Base-by-base conservation (phyloP, 2,797 vertebrate genomes). In the Champsocephalus esox region DNA sequence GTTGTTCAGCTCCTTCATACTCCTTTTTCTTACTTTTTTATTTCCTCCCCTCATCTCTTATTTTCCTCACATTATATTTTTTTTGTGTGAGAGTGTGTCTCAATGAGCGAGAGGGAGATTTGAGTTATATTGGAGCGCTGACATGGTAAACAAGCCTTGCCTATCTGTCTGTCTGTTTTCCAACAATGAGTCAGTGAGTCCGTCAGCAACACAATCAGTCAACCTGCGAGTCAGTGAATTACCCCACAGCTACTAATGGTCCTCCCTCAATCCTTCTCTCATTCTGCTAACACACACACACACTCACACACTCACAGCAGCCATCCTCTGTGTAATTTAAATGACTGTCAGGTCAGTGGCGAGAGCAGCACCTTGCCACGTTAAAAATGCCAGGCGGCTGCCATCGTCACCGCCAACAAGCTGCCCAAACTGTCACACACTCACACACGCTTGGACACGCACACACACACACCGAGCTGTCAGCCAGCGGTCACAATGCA, bases 301-400 rank as follows among this genome's bases (percentile, higher is more conserved):
- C 66, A 76, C 57, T 58, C 76, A 59, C 62, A 70, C 79, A 76
- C 78, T 67, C 72, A 77, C 34, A 76, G 84, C 77, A 91, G 81
- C 86, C 88, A 79, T 87, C 88, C 91, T 89, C 89, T 91, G 86
- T 93, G 93, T 95, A 94, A 95, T 97, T 98, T 98, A 98, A 98
- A 98, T 98, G 98, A 99, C 97, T 98, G 98, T 98, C 98, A 99
- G 97, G 97, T 98, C 96, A 94, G 91, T 95, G 95, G 96, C 95
- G 96, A 95, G 96, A 92, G 96, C 96, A 92, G 96, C 97, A 96
- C 96, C 96, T 97, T 96, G 97, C 95, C 96, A 93, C 96, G 97
- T 97, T 99, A 98, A 99, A 99, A 99, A 97, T 97, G 96, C 97
- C 94, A 93, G 89, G 89, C 92, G 91, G 91, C 97, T 96, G 94